Percentiles rank a stretch among this genome's conserved stretches.
phyloP scores from a whole-genome alignment of 2,888 invertebrate species.

The Tenthredo scrophulariae region DNA sequence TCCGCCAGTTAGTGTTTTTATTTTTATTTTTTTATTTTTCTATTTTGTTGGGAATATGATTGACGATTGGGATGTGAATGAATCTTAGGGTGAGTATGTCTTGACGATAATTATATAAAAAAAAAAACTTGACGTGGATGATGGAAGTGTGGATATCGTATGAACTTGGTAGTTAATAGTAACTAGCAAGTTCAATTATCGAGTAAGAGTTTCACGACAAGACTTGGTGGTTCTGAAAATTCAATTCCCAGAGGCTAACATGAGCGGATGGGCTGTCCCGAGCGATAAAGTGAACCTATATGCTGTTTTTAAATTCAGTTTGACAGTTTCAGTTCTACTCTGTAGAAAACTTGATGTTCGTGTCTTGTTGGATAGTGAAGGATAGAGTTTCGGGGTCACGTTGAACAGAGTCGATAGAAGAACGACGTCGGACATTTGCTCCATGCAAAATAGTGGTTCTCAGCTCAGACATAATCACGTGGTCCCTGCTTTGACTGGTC shows the following conservation, averaged over 20 bases:
- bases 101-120: neutral
- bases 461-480: conserved; percentile 85
- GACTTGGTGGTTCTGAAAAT: neutral
- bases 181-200: neutral
- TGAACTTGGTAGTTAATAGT: neutral
- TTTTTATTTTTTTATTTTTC: too few relatives aligned
- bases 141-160: neutral
- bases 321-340: neutral
- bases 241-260: neutral
- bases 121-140: neutral
- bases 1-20: conserved; percentile 65
- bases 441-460: conserved; percentile 92
- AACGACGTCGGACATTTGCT: conserved; percentile 81
- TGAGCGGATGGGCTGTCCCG: neutral
- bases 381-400: neutral
- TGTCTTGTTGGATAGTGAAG: neutral
- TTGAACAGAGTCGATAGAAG: conserved; percentile 79
- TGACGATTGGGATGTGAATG: conserved; percentile 53
- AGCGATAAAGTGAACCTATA: neutral
- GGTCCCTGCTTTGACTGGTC: conserved; percentile 81
- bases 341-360: neutral
- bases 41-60: neutral
- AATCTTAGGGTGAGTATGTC: neutral
- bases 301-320: neutral
- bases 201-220: neutral